These are phyloP conservation scores for Drosophila arawakana DNA, from an alignment of 1,140 invertebrate species.

Conservation along the genomic window DNA sequence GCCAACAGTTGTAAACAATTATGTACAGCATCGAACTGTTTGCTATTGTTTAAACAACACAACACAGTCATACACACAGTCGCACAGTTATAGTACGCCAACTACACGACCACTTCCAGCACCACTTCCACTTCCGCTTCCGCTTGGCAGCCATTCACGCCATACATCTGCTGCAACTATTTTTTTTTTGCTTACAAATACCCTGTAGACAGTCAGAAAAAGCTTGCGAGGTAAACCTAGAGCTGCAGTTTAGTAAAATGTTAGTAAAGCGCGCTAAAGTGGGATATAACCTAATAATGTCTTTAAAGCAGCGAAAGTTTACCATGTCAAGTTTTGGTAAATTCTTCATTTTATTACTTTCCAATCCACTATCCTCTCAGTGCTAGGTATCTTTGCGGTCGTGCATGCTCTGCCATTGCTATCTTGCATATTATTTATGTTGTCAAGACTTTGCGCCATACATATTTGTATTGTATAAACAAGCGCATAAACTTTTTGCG, in stretches of 20 bases:
- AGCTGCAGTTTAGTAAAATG: not conserved
- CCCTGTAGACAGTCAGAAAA: slow-evolving; percentile 2
- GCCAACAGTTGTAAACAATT: slow-evolving; percentile 37
- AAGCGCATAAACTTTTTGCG: slow-evolving; percentile 46
- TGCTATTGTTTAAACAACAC: slow-evolving; percentile 34
- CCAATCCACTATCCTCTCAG: too few relatives aligned
- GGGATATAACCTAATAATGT: too few relatives aligned
- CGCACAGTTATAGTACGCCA: slow-evolving; percentile 9
- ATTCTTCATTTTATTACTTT: not conserved
- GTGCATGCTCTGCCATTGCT: not conserved
- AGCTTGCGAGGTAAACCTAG: not conserved
- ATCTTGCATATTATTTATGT: slow-evolving; percentile 35
- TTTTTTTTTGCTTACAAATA: slow-evolving; percentile 20
- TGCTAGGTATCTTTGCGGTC: not conserved
- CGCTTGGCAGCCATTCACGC: slow-evolving; percentile 31
- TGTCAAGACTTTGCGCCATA: slow-evolving; percentile 35
- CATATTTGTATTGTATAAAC: slow-evolving; percentile 38
- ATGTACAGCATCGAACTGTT: slow-evolving; percentile 25
- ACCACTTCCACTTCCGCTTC: slow-evolving; percentile 45
- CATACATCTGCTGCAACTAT: slow-evolving; percentile 14
- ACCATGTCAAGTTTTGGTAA: too few relatives aligned
- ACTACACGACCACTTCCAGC: slow-evolving; percentile 37
- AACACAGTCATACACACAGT: not conserved
- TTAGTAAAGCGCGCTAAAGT: not conserved
- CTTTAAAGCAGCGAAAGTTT: too few relatives aligned